Conservation (phyloP, 2,888 invertebrate genomes). For the Lottia gigantea region DNA sequence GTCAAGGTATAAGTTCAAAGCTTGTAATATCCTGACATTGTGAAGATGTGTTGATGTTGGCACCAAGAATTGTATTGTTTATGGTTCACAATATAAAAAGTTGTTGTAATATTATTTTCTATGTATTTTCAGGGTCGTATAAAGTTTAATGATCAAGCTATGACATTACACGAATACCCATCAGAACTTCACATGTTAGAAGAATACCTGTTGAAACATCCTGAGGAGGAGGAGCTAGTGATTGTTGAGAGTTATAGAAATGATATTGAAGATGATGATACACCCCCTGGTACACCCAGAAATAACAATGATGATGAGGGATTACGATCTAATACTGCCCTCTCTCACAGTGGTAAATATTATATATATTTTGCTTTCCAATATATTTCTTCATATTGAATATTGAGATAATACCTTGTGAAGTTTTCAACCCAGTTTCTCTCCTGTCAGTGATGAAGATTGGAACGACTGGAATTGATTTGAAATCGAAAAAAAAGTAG, state of each 20-base stretch:
- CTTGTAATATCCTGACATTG: too few relatives aligned
- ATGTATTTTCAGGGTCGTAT: conserved; percentile 79
- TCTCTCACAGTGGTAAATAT: conserved; percentile 27
- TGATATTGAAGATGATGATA: conserved; percentile 21
- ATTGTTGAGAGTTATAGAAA: conserved; percentile 30
- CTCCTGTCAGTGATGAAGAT: too few relatives aligned
- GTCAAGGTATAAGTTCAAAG: too few relatives aligned
- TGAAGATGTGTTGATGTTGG: too few relatives aligned
- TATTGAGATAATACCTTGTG: too few relatives aligned
- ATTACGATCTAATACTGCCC: conserved; percentile 31
- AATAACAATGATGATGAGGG: conserved; percentile 16
- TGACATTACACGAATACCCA: conserved; percentile 92
- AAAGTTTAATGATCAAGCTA: conserved; percentile 88
- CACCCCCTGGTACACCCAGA: conserved; percentile 20
- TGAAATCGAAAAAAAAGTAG: too few relatives aligned
- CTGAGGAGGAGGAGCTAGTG: conserved; percentile 45
- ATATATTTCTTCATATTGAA: too few relatives aligned
- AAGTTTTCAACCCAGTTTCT: too few relatives aligned
- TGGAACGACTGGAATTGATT: too few relatives aligned
- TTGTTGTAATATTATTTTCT: not conserved
- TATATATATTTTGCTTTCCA: too few relatives aligned
- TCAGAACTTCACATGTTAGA: conserved; percentile 82
- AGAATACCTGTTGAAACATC: conserved; percentile 49
- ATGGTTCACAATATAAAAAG: too few relatives aligned
- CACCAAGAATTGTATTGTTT: not conserved